phyloP scores from a whole-genome alignment of 2,113 vertebrate genomes.

The Elgaria multicarinata region DNA sequence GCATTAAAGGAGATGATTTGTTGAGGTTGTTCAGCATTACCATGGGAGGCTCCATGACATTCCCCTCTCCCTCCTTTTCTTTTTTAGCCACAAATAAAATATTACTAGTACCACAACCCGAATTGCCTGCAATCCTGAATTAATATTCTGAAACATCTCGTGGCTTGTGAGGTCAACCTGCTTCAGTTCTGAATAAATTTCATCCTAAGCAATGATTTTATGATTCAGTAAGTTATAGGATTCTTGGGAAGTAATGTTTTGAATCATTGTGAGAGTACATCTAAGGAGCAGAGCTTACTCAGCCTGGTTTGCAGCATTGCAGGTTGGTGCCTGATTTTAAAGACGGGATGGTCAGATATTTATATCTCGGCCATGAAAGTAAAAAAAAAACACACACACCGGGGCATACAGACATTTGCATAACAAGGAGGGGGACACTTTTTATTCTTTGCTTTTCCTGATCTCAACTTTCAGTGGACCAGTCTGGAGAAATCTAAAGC shows the following conservation, averaged over 20 bases:
- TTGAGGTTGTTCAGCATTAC: constrained; percentile 41
- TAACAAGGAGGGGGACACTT: not conserved
- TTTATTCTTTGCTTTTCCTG: not conserved
- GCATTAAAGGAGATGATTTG: constrained; percentile 53
- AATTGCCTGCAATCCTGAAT: not conserved
- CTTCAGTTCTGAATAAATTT: not conserved
- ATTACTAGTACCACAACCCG: not conserved
- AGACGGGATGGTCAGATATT: not conserved
- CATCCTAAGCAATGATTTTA: not conserved
- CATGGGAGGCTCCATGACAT: constrained; percentile 44
- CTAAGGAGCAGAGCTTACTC: not conserved
- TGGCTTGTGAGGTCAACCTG: not conserved
- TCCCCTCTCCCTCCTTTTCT: not conserved
- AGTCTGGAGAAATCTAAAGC: not conserved
- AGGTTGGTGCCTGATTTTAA: not conserved
- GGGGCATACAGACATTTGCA: not conserved
- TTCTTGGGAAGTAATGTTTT: not conserved
- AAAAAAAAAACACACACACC: not conserved
- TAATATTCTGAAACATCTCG: not conserved
- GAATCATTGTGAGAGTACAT: not conserved
- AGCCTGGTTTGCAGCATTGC: constrained; percentile 1
- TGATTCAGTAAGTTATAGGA: not conserved
- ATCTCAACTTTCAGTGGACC: not conserved
- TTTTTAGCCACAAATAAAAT: constrained; percentile 1
- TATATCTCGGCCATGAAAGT: not conserved